phyloP scores from a whole-genome alignment of 2,888 invertebrate species.

The Dolichopus griseipennis region DNA sequence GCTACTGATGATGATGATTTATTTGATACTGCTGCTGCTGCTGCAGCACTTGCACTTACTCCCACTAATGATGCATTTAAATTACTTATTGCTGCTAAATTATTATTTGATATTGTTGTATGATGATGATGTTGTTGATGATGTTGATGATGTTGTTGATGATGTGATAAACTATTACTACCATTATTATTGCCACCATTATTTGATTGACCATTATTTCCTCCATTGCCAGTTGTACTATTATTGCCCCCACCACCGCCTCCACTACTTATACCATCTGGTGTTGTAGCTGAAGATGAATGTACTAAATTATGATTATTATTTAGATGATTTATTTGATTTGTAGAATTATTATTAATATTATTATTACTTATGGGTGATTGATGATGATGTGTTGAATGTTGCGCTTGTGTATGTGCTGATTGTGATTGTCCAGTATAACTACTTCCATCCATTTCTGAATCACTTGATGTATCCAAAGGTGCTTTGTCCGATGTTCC shows the following conservation, averaged over 20 bases:
- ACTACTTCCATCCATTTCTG: constrained; percentile 42
- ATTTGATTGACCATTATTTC: neutral
- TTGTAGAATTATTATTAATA: neutral
- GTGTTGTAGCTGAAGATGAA: neutral
- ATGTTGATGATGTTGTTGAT: constrained; percentile 15
- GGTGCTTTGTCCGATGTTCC: constrained; percentile 45
- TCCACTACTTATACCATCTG: neutral
- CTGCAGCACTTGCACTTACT: constrained; percentile 24
- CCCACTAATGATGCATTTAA: constrained; percentile 29
- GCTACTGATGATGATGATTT: constrained; percentile 16
- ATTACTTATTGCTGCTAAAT: constrained; percentile 26
- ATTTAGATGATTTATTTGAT: neutral
- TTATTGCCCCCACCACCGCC: too few species aligned
- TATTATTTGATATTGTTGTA: constrained; percentile 22
- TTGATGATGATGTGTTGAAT: constrained; percentile 25
- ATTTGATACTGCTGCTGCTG: neutral
- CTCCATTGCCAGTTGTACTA: neutral
- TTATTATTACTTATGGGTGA: constrained; percentile 21
- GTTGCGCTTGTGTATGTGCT: constrained; percentile 23
- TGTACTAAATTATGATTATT: constrained; percentile 4
- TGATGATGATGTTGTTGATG: constrained; percentile 22
- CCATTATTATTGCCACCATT: constrained; percentile 25
- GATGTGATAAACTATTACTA: constrained; percentile 20
- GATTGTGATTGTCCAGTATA: constrained; percentile 23
- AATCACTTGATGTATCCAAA: constrained; percentile 44